phyloP scores from a whole-genome alignment of 2,113 vertebrate genomes.

The Puma concolor region DNA sequence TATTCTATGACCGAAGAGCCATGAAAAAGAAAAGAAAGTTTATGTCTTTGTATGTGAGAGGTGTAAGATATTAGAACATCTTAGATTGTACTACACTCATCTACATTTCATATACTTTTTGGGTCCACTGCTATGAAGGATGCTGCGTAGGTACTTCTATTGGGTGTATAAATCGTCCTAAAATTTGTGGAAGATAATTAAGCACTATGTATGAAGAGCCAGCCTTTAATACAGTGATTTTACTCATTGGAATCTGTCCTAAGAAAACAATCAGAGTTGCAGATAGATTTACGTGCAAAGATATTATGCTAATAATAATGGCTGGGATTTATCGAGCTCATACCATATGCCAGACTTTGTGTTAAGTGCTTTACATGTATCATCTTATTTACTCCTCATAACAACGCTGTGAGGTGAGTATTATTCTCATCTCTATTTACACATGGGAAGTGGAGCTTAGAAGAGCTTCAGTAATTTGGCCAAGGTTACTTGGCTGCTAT shows the following conservation, averaged over 20 bases:
- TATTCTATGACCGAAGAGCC: background rate
- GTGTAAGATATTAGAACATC: background rate
- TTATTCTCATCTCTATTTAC: slow-evolving; percentile 34
- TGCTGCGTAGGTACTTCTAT: background rate
- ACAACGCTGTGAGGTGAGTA: background rate
- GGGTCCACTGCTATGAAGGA: background rate
- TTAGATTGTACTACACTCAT: background rate
- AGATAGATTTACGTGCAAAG: slow-evolving; percentile 64
- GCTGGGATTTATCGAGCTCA: slow-evolving; percentile 74
- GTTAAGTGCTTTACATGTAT: slow-evolving; percentile 63
- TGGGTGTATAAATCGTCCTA: slow-evolving; percentile 22
- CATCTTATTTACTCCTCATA: slow-evolving; percentile 48
- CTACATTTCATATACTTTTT: background rate
- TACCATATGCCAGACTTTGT: slow-evolving; percentile 70
- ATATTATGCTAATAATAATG: slow-evolving; percentile 78
- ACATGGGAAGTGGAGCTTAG: background rate
- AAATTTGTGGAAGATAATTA: slow-evolving; percentile 72
- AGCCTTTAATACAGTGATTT: slow-evolving; percentile 70
- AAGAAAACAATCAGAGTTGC: slow-evolving; percentile 73
- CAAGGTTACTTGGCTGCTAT: background rate
- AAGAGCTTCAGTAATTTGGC: slow-evolving; percentile 18
- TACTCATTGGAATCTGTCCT: slow-evolving; percentile 69
- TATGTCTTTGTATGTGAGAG: background rate
- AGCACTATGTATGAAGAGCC: slow-evolving; percentile 50
- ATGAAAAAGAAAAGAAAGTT: background rate